Evolutionary conservation across 2,888 invertebrate genomes (phyloP), one percentile per base, ranked within the genome.

Genomic region (Cheiracanthium punctorium): DNA sequence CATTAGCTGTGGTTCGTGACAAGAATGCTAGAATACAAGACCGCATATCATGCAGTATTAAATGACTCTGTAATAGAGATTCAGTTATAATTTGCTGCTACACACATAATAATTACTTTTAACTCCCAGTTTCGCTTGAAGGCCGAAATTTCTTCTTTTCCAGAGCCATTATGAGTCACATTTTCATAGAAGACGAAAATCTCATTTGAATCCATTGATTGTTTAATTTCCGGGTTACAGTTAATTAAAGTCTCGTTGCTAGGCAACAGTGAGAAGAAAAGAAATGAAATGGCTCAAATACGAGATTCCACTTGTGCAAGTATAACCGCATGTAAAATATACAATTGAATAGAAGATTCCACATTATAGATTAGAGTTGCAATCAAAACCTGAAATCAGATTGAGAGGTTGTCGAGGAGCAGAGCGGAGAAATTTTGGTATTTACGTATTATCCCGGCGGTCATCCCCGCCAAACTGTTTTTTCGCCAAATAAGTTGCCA

Each of bases 31-130:
- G 30, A 73, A 30, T 71, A 52, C 72, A 48, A 65, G 52, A 67
- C 65, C 48, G 30, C 64, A 76, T 82, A 82, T 82, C 76, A 82
- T 82, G 77, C 77, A 84, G 52, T 73, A 84, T 84, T 84, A 84
- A 84, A 77, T 72, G 77, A 65, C 76, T 77, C 48, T 64, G 65
- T 71, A 77, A 72, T 81, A 76, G 70, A 72, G 73, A 77, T 84
- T 84, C 77, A 64, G 64, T 43, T 52, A 72, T 71, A 73, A 84
- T 84, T 77, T 82, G 71, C 52, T 73, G 77, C 82, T 69, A 41
- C 77, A 77, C 72, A 73, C 73, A 84, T 84, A 82, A 82, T 82
- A 84, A 84, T 84, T 84, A 84, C 82, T 84, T 84, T 84, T 72
- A 72, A 77, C 73, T 69, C 77, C 75, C 73, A 20, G 77, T 67